Evolutionary conservation across 2,797 vertebrate species (phyloP).

Genomic region (Melanitta fusca): DNA sequence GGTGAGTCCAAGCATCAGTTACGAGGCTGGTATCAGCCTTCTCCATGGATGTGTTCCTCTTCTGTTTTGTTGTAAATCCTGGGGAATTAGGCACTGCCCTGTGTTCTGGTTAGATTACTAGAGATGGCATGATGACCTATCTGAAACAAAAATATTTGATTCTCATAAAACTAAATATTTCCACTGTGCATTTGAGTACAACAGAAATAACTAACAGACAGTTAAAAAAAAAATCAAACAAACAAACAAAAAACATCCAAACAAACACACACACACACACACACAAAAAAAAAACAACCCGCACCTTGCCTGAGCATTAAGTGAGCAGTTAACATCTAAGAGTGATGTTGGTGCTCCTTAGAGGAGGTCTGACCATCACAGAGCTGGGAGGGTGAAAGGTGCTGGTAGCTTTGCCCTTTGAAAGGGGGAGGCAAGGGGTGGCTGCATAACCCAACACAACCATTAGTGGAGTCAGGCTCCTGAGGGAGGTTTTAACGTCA

Average conservation of each 20-base stretch:
- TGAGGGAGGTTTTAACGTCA: accelerated
- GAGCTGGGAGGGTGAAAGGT: background rate
- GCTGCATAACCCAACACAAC: background rate
- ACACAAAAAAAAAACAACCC: background rate
- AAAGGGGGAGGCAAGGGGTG: background rate
- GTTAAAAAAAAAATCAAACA: background rate
- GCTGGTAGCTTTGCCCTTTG: background rate
- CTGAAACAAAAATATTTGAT: background rate
- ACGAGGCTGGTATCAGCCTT: background rate
- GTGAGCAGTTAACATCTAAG: background rate
- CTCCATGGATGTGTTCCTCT: background rate
- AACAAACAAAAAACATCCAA: too few relatives aligned
- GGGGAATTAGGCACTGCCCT: background rate
- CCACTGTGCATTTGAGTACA: background rate
- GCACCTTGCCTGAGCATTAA: background rate
- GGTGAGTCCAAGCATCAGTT: background rate
- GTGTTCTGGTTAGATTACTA: background rate
- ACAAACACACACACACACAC: too few relatives aligned
- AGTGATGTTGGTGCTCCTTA: background rate
- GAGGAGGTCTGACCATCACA: background rate
- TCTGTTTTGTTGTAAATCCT: background rate
- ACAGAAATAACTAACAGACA: background rate
- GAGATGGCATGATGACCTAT: background rate
- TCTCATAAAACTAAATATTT: background rate
- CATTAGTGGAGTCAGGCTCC: background rate